A percentile compares a stretch with the other conserved stretches of the same genome.
Evolutionary conservation across 2,113 vertebrate species (phyloP).

Genomic region (Notechis scutatus): DNA sequence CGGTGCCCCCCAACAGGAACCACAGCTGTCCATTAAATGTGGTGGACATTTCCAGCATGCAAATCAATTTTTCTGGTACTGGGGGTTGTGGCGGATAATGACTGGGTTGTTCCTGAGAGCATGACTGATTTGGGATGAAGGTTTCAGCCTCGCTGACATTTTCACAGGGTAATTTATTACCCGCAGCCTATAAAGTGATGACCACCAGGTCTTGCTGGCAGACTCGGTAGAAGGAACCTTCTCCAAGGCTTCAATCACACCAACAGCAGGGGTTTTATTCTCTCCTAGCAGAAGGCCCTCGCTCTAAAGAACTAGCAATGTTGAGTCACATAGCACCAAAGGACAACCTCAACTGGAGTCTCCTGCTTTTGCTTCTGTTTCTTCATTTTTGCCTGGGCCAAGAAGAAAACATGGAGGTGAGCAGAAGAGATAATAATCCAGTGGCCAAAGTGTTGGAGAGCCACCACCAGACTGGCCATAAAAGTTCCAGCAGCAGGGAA

Average conservation of each 20-base stretch:
- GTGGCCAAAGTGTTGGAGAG: slow-evolving; percentile 80
- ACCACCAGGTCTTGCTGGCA: slow-evolving; percentile 57
- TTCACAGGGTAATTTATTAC: slow-evolving; percentile 72
- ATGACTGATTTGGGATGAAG: slow-evolving; percentile 69
- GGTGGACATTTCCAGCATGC: slow-evolving; percentile 61
- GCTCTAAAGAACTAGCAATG: slow-evolving; percentile 50
- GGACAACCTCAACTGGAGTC: slow-evolving; percentile 68
- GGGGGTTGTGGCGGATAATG: slow-evolving; percentile 73
- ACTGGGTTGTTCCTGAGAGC: slow-evolving; percentile 66
- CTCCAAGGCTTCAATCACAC: slow-evolving; percentile 51
- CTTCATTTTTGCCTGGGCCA: slow-evolving; percentile 80
- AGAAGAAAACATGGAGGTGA: slow-evolving; percentile 84
- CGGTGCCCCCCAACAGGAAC: slow-evolving; percentile 65
- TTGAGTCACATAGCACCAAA: slow-evolving; percentile 69
- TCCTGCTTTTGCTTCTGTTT: slow-evolving; percentile 73
- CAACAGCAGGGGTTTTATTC: slow-evolving; percentile 30
- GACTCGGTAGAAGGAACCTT: slow-evolving; percentile 57
- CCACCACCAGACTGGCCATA: slow-evolving; percentile 75
- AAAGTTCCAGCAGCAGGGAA: slow-evolving; percentile 77
- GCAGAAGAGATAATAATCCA: slow-evolving; percentile 78
- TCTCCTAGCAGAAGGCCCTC: slow-evolving; percentile 48
- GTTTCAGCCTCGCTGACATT: slow-evolving; percentile 68
- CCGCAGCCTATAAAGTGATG: slow-evolving; percentile 70
- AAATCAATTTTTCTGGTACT: slow-evolving; percentile 68
- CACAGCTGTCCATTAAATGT: slow-evolving; percentile 61